Base-by-base conservation (phyloP, 2,797 vertebrate species). In the Gobio occitaniae region DNA sequence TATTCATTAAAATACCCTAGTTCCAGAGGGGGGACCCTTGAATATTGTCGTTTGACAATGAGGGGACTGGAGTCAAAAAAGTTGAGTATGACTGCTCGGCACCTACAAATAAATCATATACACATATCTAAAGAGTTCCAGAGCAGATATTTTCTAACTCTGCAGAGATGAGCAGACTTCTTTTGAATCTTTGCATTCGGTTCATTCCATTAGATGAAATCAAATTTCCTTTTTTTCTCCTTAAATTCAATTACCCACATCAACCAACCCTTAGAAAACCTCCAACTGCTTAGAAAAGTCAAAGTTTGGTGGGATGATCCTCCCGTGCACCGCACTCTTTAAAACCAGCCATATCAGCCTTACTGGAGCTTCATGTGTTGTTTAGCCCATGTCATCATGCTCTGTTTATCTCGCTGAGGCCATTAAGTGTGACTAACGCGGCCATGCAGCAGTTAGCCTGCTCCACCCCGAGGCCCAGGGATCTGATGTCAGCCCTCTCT, bases 401-500 rank as follows among this genome's bases (percentile, higher is more conserved):
- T 94, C 91, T 90, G 93, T 94, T 95, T 94, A 93, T 91, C 87
- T 86, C 77, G 71, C 88, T 90, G 85, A 91, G 86, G 75, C 89
- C 89, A 83, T 86, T 91, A 56, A 74, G 6, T 92, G 70, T 3
- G 87, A 63, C 91, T 94, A 91, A 94, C 89, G 85, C 91, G 82
- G 91, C 86, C 25, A 11, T 90, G 90, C 90, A 87, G 92, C 87
- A 4, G 86, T 70, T 89, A 89, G 91, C 90, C 17, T 83, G 59
- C 90, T 90, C 91, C 86, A 89, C 90, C 94, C 93, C 4, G 86
- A 86, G 93, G 94, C 94, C 93, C 86, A 89, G 86, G 90, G 93
- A 94, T 95, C 93, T 94, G 91, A 92, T 95, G 93, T 93, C 94
- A 94, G 88, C 44, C 86, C 90, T 89, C 16, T 84, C 89, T 16